phyloP scores from a whole-genome alignment of 2,888 invertebrate species.

The Eueremaeus valkanovi region DNA sequence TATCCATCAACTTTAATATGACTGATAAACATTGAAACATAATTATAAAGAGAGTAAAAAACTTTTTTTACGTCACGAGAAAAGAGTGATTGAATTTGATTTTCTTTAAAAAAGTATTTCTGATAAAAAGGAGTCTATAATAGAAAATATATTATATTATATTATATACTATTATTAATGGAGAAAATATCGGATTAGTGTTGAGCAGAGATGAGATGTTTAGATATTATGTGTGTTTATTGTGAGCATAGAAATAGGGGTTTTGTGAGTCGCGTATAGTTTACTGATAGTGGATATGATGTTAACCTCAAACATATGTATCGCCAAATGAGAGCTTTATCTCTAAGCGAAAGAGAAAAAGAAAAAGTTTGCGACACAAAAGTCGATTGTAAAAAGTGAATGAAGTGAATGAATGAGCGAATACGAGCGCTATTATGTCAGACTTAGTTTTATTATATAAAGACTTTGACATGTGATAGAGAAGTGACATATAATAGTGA shows the following conservation, averaged over 20 bases:
- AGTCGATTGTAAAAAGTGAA: constrained; percentile 30
- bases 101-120: too few species aligned
- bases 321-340: constrained; percentile 25
- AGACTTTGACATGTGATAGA: not conserved
- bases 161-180: not conserved
- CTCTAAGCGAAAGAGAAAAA: not conserved
- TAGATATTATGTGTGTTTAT: too few species aligned
- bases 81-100: too few species aligned
- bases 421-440: not conserved
- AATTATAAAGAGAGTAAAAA: too few species aligned
- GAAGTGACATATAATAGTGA: constrained; percentile 1
- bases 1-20: too few species aligned
- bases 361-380: not conserved
- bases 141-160: too few species aligned
- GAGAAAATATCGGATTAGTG: not conserved
- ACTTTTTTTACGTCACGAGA: too few species aligned
- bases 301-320: constrained; percentile 11
- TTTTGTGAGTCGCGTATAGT: not conserved
- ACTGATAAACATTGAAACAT: too few species aligned
- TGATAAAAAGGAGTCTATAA: too few species aligned
- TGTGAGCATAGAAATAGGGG: too few species aligned
- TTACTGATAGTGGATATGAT: not conserved
- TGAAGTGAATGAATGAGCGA: constrained; percentile 14
- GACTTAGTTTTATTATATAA: not conserved
- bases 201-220: not conserved